Percentiles rank a stretch among this genome's conserved stretches.
Evolutionary conservation across 23 tunicate genomes (phyloP).

Genomic region (Clavelina lepadiformis): DNA sequence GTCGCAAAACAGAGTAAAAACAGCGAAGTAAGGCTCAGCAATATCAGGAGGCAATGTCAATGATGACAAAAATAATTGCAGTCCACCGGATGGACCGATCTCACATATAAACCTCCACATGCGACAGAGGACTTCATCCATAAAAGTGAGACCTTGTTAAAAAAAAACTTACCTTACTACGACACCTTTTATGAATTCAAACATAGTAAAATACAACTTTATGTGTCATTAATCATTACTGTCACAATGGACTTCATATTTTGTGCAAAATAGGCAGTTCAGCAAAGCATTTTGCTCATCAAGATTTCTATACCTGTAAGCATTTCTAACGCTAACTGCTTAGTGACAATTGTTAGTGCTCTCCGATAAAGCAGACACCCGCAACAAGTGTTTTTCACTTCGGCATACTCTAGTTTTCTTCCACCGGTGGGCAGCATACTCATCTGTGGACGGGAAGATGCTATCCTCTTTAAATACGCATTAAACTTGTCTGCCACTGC

Average conservation of each 20-base stretch:
- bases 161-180: neutral
- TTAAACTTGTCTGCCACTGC: constrained; percentile 62
- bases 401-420: constrained; percentile 79
- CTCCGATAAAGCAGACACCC: constrained; percentile 59
- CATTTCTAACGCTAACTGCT: constrained; percentile 86
- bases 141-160: constrained; percentile 72
- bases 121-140: constrained; percentile 85
- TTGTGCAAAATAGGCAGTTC: too few species aligned
- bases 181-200: too few species aligned
- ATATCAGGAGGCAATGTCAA: constrained; percentile 37
- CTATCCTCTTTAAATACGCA: constrained; percentile 60
- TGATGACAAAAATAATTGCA: constrained; percentile 68
- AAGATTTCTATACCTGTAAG: constrained; percentile 54
- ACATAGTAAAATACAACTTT: too few species aligned
- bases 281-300: too few species aligned
- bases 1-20: constrained; percentile 91
- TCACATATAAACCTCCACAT: constrained; percentile 98
- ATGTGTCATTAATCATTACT: too few species aligned
- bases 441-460: constrained; percentile 43
- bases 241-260: too few species aligned
- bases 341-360: constrained; percentile 47
- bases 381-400: constrained; percentile 70
- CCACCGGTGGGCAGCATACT: constrained; percentile 82
- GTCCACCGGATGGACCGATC: constrained; percentile 93
- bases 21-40: constrained; percentile 91